Percentiles rank a stretch among this genome's conserved stretches.
Evolutionary conservation across 2,113 vertebrate genomes (phyloP).

Genomic region (Cottus gobio): DNA sequence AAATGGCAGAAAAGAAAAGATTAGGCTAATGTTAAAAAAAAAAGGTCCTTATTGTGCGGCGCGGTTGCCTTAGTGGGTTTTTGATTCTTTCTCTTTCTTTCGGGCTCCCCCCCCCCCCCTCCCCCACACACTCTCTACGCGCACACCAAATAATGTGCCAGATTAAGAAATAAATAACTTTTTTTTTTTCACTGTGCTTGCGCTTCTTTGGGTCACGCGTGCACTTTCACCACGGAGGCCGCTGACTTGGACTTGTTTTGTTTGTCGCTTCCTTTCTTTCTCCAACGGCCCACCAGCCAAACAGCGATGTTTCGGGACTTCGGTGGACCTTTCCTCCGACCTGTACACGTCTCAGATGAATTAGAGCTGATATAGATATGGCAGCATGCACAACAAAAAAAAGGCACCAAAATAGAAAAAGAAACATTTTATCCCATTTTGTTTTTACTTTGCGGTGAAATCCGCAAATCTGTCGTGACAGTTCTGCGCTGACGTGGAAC

Average conservation of each 20-base stretch:
- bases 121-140: not conserved
- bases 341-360: not conserved
- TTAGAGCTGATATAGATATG: not conserved
- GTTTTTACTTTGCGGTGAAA: slow-evolving; percentile 14
- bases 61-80: slow-evolving; percentile 74
- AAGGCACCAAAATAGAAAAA: slow-evolving; percentile 2
- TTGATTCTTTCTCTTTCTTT: slow-evolving; percentile 57
- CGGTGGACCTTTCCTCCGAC: not conserved
- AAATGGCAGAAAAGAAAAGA: slow-evolving; percentile 69
- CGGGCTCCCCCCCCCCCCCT: not conserved
- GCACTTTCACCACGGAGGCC: slow-evolving; percentile 16
- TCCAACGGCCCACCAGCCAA: not conserved
- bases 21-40: slow-evolving; percentile 77
- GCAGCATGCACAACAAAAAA: not conserved
- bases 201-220: slow-evolving; percentile 50
- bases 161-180: slow-evolving; percentile 59
- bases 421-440: not conserved
- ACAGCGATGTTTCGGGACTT: too few relatives aligned
- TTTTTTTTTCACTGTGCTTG: slow-evolving; percentile 53
- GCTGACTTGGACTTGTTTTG: not conserved
- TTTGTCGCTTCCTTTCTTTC: not conserved
- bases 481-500: slow-evolving; percentile 29
- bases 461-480: slow-evolving; percentile 35
- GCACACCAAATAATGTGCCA: slow-evolving; percentile 68
- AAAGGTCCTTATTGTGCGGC: slow-evolving; percentile 75